Conservation (phyloP, 2,113 vertebrate species). For the Origma solitaria region DNA sequence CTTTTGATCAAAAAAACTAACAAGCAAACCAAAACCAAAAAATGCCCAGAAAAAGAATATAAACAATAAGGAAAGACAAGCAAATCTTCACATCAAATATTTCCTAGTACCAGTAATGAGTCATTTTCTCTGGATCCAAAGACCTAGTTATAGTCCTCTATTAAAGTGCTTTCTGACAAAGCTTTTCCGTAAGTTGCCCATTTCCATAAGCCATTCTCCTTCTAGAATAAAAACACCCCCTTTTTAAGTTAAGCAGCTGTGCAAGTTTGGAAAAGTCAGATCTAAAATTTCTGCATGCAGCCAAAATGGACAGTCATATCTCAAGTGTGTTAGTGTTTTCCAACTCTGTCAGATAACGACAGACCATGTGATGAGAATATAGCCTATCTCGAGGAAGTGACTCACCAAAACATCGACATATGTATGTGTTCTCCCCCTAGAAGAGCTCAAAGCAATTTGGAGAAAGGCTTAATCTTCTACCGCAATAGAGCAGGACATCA, state of each 20-base stretch:
- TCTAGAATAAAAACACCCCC: background rate
- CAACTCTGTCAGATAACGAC: background rate
- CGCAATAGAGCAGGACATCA: background rate
- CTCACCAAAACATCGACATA: background rate
- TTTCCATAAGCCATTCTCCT: background rate
- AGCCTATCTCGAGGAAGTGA: background rate
- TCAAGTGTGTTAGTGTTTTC: background rate
- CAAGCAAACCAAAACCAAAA: background rate
- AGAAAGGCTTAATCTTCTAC: background rate
- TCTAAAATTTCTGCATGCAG: background rate
- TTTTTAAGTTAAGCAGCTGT: background rate
- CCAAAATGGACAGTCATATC: background rate
- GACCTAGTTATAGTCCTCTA: background rate
- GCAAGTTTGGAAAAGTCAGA: background rate
- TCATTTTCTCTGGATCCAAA: background rate
- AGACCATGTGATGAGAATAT: background rate
- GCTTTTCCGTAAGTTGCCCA: background rate
- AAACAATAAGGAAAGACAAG: background rate
- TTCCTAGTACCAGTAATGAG: background rate
- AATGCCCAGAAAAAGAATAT: background rate
- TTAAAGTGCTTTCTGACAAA: background rate
- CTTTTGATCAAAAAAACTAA: background rate
- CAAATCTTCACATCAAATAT: background rate
- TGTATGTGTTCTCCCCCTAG: background rate
- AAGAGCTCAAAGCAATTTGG: background rate